Conservation (phyloP, 2,113 vertebrate genomes). For the Strigops habroptila region DNA sequence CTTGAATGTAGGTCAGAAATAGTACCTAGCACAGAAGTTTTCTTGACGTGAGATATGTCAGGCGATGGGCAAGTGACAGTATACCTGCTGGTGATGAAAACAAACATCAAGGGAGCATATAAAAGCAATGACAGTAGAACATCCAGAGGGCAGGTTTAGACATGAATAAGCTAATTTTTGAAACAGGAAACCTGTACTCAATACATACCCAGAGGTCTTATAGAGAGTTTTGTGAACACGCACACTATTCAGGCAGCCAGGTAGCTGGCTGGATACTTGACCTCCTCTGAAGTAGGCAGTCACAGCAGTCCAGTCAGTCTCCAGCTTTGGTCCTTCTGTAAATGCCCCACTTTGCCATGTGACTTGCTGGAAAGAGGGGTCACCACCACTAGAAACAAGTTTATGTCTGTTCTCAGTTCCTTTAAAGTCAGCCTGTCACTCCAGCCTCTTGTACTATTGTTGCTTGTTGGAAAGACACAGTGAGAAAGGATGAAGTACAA, state of each 20-base stretch:
- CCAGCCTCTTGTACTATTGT: not conserved
- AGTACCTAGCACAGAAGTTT: not conserved
- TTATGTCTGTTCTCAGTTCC: not conserved
- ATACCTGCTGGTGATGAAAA: not conserved
- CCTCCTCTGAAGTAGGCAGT: not conserved
- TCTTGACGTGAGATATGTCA: not conserved
- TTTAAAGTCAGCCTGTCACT: not conserved
- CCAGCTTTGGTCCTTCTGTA: not conserved
- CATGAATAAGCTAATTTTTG: not conserved
- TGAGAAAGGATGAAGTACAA: not conserved
- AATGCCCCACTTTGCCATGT: not conserved
- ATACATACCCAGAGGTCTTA: not conserved
- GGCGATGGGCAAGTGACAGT: not conserved
- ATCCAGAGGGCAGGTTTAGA: not conserved
- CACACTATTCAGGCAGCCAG: not conserved
- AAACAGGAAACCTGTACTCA: not conserved
- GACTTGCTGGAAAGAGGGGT: not conserved
- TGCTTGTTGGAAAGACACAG: fast-evolving
- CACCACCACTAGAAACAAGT: not conserved
- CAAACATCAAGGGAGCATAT: not conserved
- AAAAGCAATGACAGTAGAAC: not conserved
- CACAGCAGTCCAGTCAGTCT: not conserved
- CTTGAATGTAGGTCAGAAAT: not conserved
- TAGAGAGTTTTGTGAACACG: not conserved
- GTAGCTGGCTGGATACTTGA: not conserved